Evolutionary conservation across 2,113 vertebrate species (phyloP).

Genomic region (Zosterops japonicus): DNA sequence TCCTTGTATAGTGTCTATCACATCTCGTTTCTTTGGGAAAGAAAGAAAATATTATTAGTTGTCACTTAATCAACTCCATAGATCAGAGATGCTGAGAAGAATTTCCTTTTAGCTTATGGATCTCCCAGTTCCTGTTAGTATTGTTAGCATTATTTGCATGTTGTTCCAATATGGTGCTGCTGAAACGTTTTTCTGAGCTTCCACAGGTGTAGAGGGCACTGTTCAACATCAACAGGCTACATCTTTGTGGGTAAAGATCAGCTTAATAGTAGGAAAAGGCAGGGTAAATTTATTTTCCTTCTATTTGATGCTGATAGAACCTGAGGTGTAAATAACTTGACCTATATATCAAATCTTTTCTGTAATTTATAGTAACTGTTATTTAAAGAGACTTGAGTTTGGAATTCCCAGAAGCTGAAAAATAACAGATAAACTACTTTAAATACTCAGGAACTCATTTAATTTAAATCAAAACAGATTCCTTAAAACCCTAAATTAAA

Average conservation of each 20-base stretch:
- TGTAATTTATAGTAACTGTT: neutral
- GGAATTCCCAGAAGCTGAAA: neutral
- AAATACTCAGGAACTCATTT: neutral
- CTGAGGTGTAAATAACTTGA: neutral
- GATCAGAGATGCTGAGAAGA: neutral
- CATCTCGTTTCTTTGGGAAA: neutral
- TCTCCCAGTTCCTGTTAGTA: neutral
- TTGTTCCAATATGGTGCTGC: neutral
- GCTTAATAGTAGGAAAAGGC: neutral
- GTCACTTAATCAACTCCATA: neutral
- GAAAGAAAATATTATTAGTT: neutral
- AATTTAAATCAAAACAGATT: conserved; percentile 8
- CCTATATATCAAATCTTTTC: neutral
- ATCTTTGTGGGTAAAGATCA: neutral
- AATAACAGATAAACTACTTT: conserved; percentile 9
- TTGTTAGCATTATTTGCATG: neutral
- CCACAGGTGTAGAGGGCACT: neutral
- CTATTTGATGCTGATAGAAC: neutral
- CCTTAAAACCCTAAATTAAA: neutral
- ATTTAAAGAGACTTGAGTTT: neutral
- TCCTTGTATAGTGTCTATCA: neutral
- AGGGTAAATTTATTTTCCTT: neutral
- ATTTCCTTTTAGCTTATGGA: neutral
- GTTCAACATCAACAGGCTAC: neutral
- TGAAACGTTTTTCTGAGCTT: neutral